Conservation (phyloP, 2,888 invertebrate species). For the Chrysolina americana region DNA sequence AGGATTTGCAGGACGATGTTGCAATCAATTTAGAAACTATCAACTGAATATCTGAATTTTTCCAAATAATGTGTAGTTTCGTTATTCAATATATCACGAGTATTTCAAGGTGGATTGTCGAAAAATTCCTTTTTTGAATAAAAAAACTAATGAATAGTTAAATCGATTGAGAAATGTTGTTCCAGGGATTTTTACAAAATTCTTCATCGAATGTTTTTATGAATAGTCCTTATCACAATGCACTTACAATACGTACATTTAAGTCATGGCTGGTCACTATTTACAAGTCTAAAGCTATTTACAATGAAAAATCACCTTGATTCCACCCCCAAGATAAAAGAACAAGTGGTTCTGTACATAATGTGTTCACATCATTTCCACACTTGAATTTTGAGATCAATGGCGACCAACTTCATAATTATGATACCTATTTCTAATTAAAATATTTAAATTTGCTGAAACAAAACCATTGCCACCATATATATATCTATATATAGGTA, state of each 20-base stretch:
- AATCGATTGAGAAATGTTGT: constrained; percentile 35
- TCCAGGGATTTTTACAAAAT: constrained; percentile 51
- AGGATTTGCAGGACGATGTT: too few relatives aligned
- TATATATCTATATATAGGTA: constrained; percentile 47
- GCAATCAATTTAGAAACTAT: too few relatives aligned
- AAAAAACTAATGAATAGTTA: not conserved
- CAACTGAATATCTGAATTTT: too few relatives aligned
- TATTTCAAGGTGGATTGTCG: too few relatives aligned
- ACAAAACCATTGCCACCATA: constrained; percentile 62
- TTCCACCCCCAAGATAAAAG: constrained; percentile 56
- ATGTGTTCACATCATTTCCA: constrained; percentile 60
- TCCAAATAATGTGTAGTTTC: too few relatives aligned
- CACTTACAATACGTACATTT: constrained; percentile 58
- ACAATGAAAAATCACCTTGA: constrained; percentile 58
- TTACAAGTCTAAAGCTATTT: constrained; percentile 65
- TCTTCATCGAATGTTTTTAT: constrained; percentile 53
- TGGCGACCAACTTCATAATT: constrained; percentile 59
- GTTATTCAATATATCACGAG: too few relatives aligned
- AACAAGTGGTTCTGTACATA: constrained; percentile 57
- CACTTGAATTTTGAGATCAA: constrained; percentile 67
- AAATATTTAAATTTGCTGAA: constrained; percentile 57
- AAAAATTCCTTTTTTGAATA: not conserved
- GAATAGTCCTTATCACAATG: constrained; percentile 61
- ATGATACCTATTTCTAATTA: constrained; percentile 46
- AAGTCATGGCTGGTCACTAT: constrained; percentile 66